Base-by-base conservation (phyloP, 2,888 invertebrate genomes). In the Yponomeuta malinellus region DNA sequence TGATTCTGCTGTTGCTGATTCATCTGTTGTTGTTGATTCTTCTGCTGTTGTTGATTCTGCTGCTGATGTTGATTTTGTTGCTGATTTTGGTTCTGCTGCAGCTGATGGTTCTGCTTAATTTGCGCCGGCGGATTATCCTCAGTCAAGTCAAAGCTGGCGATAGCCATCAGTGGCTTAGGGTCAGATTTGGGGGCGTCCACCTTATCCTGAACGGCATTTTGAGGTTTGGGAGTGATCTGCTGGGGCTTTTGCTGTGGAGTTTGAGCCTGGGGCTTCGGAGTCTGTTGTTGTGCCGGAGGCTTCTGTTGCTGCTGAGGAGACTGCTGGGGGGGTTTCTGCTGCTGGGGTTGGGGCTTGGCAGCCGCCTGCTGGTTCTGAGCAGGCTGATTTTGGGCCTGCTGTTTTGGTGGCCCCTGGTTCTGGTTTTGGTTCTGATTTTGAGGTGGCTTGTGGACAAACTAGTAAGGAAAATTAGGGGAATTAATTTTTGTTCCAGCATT, bases 71-170 rank as follows among this genome's bases (percentile, higher is more conserved):
- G 43, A 43, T 8, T 43, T 6, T 43, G 43, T 43, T 43, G 43
- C 43, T 43, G 43, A 43, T 43, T 69, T 73, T 82, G 81, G 78
- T 82, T 83, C 73, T 81, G 83, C 71, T 77, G 84, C 72, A 81
- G 81, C 23, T 29, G 37, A 31, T 66, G 15, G 12, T 37, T 15
- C 12, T 59, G 52, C 3, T 59, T 59, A 15, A 3, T 59, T 15
- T 59, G 52, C 52, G 15, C 15, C 69, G 33, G 68, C 23, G 43
- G 43, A 43, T 43, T 43, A 43, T 43, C 48, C 9, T 43, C 43
- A 43, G 52, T 59, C 52, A 59, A 15, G 15, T 59, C 52, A 59
- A 59, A 59, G 52, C 52, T 59, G 15, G 43, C 8, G 6, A 59
- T 59, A 12, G 12, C 15, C 52, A 59, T 29, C 33, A 59, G 5